Evolutionary conservation across 2,888 invertebrate species (phyloP).

Genomic region (Drosophila hamatofila): DNA sequence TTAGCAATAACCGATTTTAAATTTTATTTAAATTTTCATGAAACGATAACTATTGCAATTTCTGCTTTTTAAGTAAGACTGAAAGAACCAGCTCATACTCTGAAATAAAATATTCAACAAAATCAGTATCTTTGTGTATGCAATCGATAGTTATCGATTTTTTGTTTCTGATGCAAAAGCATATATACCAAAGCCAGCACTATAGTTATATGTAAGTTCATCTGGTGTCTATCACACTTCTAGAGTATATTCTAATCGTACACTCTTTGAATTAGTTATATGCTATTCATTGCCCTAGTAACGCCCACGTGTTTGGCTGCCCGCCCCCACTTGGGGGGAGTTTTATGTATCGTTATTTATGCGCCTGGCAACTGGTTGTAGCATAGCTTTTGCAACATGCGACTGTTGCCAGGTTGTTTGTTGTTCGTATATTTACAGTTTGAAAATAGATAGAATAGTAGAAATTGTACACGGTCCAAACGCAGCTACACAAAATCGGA

Average conservation of each 20-base stretch:
- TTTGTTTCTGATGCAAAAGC: no score
- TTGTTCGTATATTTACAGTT: conserved; percentile 46
- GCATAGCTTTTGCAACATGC: conserved; percentile 30
- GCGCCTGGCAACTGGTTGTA: conserved; percentile 65
- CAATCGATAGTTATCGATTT: no score
- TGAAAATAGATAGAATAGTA: conserved; percentile 57
- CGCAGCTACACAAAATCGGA: conserved; percentile 13
- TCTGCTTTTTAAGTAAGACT: no score
- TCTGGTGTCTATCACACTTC: background rate
- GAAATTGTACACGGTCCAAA: conserved; percentile 31
- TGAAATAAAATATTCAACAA: no score
- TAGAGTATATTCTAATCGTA: background rate
- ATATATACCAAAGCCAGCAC: no score
- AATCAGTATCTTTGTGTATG: no score
- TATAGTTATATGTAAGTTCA: no score
- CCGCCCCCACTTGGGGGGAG: conserved; percentile 1
- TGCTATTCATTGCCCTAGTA: conserved; percentile 63
- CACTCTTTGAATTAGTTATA: background rate
- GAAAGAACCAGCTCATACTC: no score
- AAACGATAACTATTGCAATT: no score
- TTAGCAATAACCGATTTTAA: no score
- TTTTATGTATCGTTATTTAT: conserved; percentile 68
- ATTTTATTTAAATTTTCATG: no score
- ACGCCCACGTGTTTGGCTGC: conserved; percentile 61
- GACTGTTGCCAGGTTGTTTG: conserved; percentile 56